Base-by-base conservation (phyloP, 2,113 vertebrate species). In the Phoxinus phoxinus region DNA sequence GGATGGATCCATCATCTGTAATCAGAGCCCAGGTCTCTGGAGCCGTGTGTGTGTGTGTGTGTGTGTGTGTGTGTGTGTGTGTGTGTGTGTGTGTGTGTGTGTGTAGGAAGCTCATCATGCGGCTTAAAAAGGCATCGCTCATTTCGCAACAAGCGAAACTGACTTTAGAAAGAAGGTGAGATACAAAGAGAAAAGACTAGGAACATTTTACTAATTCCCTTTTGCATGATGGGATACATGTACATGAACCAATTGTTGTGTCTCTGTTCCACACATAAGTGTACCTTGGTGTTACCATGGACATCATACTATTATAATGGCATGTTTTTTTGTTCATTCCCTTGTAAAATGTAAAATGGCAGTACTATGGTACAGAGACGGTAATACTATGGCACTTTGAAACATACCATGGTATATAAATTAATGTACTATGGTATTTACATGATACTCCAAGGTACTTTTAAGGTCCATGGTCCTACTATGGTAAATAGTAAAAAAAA, bases 11-110 rank as follows among this genome's bases (percentile, higher is more conserved):
- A 23, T 81, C 80, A 69, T 32, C 46, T 81, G 80, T 69, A 81
- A 81, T 81, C 80, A 81, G 61, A 81, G 63, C 17, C 27, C 63
- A 48, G 80, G 44, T 65, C 80, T 51, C 61, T 67, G 41, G 78
- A 63, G 58, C 25, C 11, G n/a, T 3, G 23, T 12, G n/a, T 30
- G 35, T 79, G 35, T 25, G 53, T 41, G 19, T 41, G 8, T 44
- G 69, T 73, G 37, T 44, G 71, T 37, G 32, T 41, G 15, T 77
- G 25, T 30, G 11, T 76, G 44, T 72, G 19, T 44, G 71, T 46
- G 21, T 32, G 12, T 77, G 46, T 73, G 23, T 48, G 72, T 48
- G 23, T 35, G 13, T 78, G 48, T 74, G 12, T 51, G 73, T 51
- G n/a, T 37, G 15, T 37, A 72, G 69, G 35, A 72, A 41, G 69